Conservation (phyloP, 2,797 vertebrate genomes). For the Xyrichtys novacula region DNA sequence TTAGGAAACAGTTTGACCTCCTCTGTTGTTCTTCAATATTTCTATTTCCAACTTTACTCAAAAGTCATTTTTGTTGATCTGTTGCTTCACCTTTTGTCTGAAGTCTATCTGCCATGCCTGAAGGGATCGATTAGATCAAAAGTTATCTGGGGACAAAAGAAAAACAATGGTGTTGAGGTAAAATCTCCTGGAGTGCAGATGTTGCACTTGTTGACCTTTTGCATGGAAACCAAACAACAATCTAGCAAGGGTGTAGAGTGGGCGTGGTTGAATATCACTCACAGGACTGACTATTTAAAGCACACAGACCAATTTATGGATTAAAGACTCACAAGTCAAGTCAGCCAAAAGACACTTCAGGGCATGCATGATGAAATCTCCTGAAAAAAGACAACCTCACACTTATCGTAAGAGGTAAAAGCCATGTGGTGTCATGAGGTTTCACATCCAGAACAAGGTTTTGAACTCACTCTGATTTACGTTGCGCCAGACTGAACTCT, state of each 20-base stretch:
- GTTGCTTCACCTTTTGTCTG: conserved; percentile 36
- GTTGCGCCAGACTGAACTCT: neutral
- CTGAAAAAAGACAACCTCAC: neutral
- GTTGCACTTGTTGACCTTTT: conserved; percentile 54
- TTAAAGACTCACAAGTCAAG: conserved; percentile 2
- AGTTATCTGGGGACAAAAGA: conserved; percentile 47
- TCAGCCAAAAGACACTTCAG: conserved; percentile 16
- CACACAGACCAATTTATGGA: neutral
- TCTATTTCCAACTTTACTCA: conserved; percentile 14
- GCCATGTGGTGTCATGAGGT: neutral
- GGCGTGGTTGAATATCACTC: conserved; percentile 49
- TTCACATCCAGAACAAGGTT: neutral
- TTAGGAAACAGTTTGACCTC: conserved; percentile 2
- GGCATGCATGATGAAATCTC: neutral
- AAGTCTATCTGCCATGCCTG: conserved; percentile 21
- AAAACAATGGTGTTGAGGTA: conserved; percentile 28
- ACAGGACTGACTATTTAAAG: conserved; percentile 27
- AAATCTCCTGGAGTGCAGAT: conserved; percentile 56
- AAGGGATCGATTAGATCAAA: conserved; percentile 29
- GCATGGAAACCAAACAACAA: conserved; percentile 35
- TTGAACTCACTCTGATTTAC: neutral
- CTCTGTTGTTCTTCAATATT: conserved; percentile 7
- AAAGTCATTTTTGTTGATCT: conserved; percentile 10
- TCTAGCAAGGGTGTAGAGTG: conserved; percentile 50
- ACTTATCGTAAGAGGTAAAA: neutral